These are phyloP conservation scores for Griposia aprilina DNA, from an alignment of 2,888 invertebrate genomes.

Conservation along the genomic window DNA sequence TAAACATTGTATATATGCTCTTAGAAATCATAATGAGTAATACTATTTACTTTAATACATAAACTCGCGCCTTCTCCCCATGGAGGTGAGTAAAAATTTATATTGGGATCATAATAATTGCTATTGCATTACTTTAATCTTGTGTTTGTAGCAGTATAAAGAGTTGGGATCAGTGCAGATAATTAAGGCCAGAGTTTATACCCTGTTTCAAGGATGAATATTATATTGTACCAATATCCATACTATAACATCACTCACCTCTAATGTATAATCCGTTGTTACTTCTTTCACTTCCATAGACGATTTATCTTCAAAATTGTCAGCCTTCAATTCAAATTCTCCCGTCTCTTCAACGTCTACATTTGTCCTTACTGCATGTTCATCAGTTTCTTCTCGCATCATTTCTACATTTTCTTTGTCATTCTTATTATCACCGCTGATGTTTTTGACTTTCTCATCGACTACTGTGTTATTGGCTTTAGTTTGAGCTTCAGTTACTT, in stretches of 20 bases:
- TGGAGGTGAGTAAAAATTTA: not conserved
- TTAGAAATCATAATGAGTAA: not conserved
- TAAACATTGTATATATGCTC: slow-evolving; percentile 1
- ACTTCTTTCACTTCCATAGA: slow-evolving; percentile 19
- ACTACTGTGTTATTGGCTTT: not conserved
- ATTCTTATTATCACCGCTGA: not conserved
- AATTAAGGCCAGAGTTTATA: not conserved
- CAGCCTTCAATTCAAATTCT: not conserved
- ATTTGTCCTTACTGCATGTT: not conserved
- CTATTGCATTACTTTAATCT: not conserved
- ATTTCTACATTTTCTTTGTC: not conserved
- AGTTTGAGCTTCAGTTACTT: not conserved
- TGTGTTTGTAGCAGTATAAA: not conserved
- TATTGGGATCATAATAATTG: not conserved
- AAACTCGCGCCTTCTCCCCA: too few relatives aligned
- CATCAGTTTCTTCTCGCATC: not conserved
- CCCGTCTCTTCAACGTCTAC: not conserved
- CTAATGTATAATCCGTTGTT: slow-evolving; percentile 30
- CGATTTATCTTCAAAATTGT: slow-evolving; percentile 1
- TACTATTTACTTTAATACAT: too few relatives aligned
- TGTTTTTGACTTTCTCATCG: slow-evolving; percentile 5
- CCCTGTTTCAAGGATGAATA: not conserved
- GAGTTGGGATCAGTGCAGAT: not conserved
- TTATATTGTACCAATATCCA: not conserved
- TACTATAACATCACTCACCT: slow-evolving; percentile 22